phyloP scores from a whole-genome alignment of 2,888 invertebrate genomes.

The Eilema depressum region DNA sequence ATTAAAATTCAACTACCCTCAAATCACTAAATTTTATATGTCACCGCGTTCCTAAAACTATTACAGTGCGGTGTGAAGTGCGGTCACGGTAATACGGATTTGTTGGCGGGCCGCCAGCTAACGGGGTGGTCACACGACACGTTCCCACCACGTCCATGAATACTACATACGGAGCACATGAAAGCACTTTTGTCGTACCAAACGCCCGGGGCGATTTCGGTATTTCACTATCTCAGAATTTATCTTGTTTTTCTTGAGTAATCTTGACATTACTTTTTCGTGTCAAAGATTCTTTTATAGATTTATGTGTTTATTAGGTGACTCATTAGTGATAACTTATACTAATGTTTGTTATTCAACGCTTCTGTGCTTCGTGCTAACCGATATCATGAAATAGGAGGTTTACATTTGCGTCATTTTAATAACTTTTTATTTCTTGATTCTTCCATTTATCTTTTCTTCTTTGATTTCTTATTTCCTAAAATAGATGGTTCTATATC shows the following conservation, averaged over 20 bases:
- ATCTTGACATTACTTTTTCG: constrained; percentile 17
- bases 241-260: constrained; percentile 32
- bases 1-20: constrained; percentile 23
- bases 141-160: constrained; percentile 41
- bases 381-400: neutral
- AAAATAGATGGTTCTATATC: too few species aligned
- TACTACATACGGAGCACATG: constrained; percentile 43
- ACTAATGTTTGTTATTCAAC: constrained; percentile 10
- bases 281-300: constrained; percentile 11
- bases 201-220: constrained; percentile 36
- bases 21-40: constrained; percentile 24
- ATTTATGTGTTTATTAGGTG: constrained; percentile 15
- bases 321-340: constrained; percentile 18
- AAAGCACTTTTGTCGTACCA: constrained; percentile 46
- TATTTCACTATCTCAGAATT: constrained; percentile 35
- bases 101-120: constrained; percentile 75
- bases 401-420: neutral
- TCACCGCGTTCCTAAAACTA: constrained; percentile 18
- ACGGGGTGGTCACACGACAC: constrained; percentile 50
- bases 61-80: constrained; percentile 60
- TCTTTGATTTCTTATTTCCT: too few species aligned
- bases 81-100: constrained; percentile 61
- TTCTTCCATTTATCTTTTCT: too few species aligned
- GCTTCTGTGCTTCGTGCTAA: neutral
- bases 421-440: neutral